Evolutionary conservation across 2,888 invertebrate genomes (phyloP).

Genomic region (Seladonia tumulorum): DNA sequence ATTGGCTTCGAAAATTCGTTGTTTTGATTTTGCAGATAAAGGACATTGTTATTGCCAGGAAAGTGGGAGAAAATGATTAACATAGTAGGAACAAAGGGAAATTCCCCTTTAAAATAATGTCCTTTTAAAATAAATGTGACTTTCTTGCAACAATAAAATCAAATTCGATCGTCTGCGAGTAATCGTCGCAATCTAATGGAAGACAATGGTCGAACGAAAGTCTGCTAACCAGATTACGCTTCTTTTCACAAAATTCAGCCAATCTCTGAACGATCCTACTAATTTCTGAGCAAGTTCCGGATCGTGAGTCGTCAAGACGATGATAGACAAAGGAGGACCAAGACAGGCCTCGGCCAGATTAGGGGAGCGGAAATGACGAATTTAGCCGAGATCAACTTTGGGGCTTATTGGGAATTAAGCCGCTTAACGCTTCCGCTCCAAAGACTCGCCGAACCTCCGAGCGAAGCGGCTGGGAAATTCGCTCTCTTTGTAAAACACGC

Average conservation of each 20-base stretch:
- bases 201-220: background rate
- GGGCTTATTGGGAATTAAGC: constrained; percentile 80
- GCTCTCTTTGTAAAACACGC: constrained; percentile 26
- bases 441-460: constrained; percentile 30
- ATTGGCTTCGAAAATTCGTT: no score
- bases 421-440: constrained; percentile 73
- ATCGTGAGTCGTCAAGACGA: background rate
- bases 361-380: constrained; percentile 28
- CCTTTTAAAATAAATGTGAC: background rate
- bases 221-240: background rate
- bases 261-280: background rate
- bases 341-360: background rate
- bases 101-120: no score
- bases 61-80: no score
- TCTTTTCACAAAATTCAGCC: background rate
- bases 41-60: no score
- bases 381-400: constrained; percentile 78
- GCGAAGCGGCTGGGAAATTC: constrained; percentile 50
- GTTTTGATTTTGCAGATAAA: no score
- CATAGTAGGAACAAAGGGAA: no score
- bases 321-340: constrained; percentile 12
- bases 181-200: background rate
- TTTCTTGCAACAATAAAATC: background rate
- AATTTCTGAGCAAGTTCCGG: background rate
- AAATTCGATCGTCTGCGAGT: background rate